Conservation (phyloP, 2,888 invertebrate species). For the Drosophila rellima region DNA sequence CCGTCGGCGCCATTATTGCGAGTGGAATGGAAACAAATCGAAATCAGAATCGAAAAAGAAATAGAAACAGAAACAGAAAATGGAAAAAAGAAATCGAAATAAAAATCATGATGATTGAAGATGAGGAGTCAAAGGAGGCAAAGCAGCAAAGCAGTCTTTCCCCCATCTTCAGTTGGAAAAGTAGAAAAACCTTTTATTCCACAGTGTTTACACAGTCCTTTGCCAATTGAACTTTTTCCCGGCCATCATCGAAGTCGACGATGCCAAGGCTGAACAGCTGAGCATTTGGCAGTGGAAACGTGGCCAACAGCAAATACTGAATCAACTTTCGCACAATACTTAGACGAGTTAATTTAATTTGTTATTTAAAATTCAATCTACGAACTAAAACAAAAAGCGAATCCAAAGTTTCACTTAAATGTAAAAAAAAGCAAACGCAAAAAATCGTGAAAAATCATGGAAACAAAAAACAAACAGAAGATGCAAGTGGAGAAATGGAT, state of each 20-base stretch:
- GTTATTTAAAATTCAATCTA: slow-evolving; percentile 85
- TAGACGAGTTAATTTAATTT: slow-evolving; percentile 83
- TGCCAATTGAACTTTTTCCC: slow-evolving; percentile 78
- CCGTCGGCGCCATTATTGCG: slow-evolving; percentile 65
- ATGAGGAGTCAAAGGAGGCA: slow-evolving; percentile 13
- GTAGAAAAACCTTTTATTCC: slow-evolving; percentile 84
- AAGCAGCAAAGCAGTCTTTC: slow-evolving; percentile 10
- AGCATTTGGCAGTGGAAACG: slow-evolving; percentile 3
- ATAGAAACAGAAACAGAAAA: slow-evolving; percentile 64
- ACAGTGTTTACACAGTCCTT: slow-evolving; percentile 79
- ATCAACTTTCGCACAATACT: slow-evolving; percentile 77
- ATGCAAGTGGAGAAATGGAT: slow-evolving; percentile 28
- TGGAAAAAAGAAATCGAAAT: slow-evolving; percentile 34
- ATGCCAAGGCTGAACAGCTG: neutral
- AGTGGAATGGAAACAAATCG: slow-evolving; percentile 56
- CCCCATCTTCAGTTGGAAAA: slow-evolving; percentile 59
- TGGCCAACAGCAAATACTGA: slow-evolving; percentile 22
- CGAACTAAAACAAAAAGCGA: slow-evolving; percentile 84
- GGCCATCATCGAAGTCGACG: slow-evolving; percentile 40
- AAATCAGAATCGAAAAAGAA: slow-evolving; percentile 66
- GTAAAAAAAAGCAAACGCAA: slow-evolving; percentile 26
- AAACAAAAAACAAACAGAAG: slow-evolving; percentile 16
- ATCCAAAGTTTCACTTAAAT: slow-evolving; percentile 29
- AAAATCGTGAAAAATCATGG: slow-evolving; percentile 9
- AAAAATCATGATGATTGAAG: slow-evolving; percentile 16